These are phyloP conservation scores for Doryteuthis pealeii DNA, from an alignment of 1,140 invertebrate species.

Conservation along the genomic window DNA sequence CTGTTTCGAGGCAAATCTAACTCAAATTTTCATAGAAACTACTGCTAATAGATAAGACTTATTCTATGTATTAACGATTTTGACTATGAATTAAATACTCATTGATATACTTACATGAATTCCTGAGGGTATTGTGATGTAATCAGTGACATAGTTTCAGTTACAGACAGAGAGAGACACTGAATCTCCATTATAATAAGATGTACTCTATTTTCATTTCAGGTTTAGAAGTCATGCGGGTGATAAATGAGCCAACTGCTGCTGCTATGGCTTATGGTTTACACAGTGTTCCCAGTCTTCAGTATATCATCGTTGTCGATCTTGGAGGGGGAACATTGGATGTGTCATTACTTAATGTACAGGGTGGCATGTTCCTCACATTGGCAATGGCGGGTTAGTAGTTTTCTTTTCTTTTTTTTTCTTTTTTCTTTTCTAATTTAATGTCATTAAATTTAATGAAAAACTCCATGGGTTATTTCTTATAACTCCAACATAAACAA, in stretches of 20 bases:
- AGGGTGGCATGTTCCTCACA: conserved; percentile 64
- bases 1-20: too few relatives aligned
- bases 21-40: too few relatives aligned
- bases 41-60: too few relatives aligned
- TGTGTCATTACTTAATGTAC: conserved; percentile 62
- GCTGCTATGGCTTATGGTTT: conserved; percentile 58
- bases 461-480: not conserved
- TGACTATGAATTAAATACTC: too few relatives aligned
- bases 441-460: not conserved
- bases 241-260: conserved; percentile 59
- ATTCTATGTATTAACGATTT: too few relatives aligned
- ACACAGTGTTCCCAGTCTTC: conserved; percentile 56
- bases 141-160: too few relatives aligned
- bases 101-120: too few relatives aligned
- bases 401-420: not conserved
- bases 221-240: conserved; percentile 53
- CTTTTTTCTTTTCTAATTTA: not conserved
- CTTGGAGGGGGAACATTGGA: conserved; percentile 63
- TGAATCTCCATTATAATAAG: too few relatives aligned
- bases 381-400: conserved; percentile 62
- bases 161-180: too few relatives aligned
- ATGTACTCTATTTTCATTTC: too few relatives aligned
- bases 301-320: conserved; percentile 62
- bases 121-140: too few relatives aligned
- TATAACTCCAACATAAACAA: too few relatives aligned